Evolutionary conservation across 2,797 vertebrate species (phyloP).

Genomic region (Myiothlypis coronata): DNA sequence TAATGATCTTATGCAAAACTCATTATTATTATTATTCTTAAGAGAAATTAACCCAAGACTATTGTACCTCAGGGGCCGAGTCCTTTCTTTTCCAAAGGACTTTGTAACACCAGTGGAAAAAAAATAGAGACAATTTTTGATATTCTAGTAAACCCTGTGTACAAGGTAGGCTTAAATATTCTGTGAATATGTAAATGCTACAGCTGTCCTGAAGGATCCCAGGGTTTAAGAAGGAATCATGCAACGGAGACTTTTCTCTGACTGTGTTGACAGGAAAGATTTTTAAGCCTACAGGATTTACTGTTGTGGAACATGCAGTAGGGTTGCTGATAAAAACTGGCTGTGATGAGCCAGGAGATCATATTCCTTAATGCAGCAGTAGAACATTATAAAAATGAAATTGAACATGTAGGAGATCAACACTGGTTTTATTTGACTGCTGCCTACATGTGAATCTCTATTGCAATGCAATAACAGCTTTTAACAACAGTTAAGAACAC

Average conservation of each 20-base stretch:
- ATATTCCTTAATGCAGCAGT: neutral
- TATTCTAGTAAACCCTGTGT: neutral
- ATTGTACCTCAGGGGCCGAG: neutral
- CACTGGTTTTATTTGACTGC: neutral
- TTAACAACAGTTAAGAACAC: neutral
- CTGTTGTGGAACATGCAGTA: neutral
- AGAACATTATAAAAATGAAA: neutral
- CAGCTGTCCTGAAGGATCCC: neutral
- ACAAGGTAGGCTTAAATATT: neutral
- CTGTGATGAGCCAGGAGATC: neutral
- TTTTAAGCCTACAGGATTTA: neutral
- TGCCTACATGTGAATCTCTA: neutral
- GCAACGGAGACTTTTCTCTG: neutral
- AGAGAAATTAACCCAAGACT: neutral
- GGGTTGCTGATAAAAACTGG: neutral
- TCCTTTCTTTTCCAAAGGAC: neutral
- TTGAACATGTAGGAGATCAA: neutral
- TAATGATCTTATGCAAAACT: neutral
- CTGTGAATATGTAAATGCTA: neutral
- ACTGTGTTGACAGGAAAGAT: neutral
- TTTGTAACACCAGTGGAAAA: neutral
- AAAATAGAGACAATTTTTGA: neutral
- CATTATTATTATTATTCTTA: neutral
- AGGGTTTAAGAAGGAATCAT: neutral
- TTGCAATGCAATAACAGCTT: neutral